Evolutionary conservation across 2,888 invertebrate species (phyloP), one percentile per base, ranked within the genome.

Genomic region (Rhingia campestris): DNA sequence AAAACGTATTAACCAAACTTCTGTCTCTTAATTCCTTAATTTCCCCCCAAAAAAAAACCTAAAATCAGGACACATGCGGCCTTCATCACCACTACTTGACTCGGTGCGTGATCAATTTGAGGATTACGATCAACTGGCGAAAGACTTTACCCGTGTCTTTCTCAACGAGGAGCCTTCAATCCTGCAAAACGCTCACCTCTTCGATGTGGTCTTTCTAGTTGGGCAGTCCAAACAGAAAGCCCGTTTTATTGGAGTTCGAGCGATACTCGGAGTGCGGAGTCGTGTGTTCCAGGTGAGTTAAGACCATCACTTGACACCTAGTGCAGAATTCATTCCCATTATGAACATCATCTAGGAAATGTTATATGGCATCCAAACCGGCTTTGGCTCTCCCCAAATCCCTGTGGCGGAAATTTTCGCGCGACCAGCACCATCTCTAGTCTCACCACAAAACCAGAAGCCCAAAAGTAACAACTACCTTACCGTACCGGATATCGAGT

Each of bases 81-180:
- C 98, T 0, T 97, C 97, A 0, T 97, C 97, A 22, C 98, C 98
- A 0, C 93, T 98, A 43, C 92, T 98, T 87, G 98, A 98, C 91
- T 97, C 97, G 4, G 97, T 98, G 47, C 93, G 97, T 88, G 98
- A 98, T 92, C 96, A 97, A 90, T 98, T 98, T 90, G 98, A 98
- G 92, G 97, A 97, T 91, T 97, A 97, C 92, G 98, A 98, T 91
- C 97, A 97, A 90, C 92, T 98, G 73, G 97, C 97, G 41, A 97
- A 97, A 91, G 98, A 98, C 92, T 98, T 98, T 91, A 96, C 97
- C 6, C 93, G 95, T 88, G 96, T 96, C 88, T 98, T 98, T 92
- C 93, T 97, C 73, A 97, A 97, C 91, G 95, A 94, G 87, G 95
- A 97, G 88, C 94, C 95, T 81, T 97, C 97, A 88, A 93, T 94